These are phyloP conservation scores for Eutolmus rufibarbis DNA, from an alignment of 2,888 invertebrate species.

Conservation along the genomic window DNA sequence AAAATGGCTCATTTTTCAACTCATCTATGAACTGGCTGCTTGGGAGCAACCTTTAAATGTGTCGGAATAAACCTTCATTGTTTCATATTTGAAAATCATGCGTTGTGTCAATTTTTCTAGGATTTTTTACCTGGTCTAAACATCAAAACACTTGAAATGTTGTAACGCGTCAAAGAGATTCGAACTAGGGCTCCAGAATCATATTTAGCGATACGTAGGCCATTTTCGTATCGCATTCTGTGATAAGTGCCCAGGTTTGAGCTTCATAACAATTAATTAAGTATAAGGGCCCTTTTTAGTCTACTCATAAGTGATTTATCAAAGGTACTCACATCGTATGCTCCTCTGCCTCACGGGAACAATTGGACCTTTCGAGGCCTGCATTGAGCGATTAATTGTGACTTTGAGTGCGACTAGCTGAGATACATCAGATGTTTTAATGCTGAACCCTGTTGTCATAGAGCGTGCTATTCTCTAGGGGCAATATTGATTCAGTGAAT, in stretches of 20 bases:
- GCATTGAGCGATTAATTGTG: background rate
- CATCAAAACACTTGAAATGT: background rate
- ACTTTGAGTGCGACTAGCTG: background rate
- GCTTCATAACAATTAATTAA: background rate
- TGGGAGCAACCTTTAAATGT: too few species aligned
- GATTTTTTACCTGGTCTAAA: background rate
- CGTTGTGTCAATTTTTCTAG: too few species aligned
- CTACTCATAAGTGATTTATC: background rate
- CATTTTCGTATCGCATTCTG: background rate
- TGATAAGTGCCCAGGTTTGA: background rate
- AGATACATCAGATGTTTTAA: background rate
- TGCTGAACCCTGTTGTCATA: background rate
- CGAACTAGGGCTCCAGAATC: background rate
- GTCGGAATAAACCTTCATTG: too few species aligned
- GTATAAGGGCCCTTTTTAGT: background rate
- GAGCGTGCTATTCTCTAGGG: background rate
- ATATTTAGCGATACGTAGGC: background rate
- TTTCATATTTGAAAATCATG: too few species aligned
- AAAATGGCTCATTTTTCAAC: too few species aligned
- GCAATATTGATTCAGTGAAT: background rate
- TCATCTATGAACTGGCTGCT: too few species aligned
- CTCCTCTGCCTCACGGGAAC: background rate
- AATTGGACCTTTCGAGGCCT: background rate
- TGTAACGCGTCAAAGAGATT: background rate
- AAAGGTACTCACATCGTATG: background rate